Base-by-base conservation (phyloP, 30 jellyfish, hydroid and myxozoan genomes). In the Aurelia sp. region DNA sequence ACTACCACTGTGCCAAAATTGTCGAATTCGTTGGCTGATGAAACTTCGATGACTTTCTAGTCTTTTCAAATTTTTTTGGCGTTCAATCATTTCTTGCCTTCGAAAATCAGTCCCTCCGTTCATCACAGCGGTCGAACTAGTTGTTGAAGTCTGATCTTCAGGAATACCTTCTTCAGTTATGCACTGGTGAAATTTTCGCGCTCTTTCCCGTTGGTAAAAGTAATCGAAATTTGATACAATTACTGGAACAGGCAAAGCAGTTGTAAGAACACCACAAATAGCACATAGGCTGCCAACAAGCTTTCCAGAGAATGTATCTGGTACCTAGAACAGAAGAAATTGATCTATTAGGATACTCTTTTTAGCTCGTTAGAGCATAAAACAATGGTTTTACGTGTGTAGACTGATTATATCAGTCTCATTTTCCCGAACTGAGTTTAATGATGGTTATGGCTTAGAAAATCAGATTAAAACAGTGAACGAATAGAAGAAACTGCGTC, bases 221-320 rank as follows among this genome's bases (percentile, higher is more conserved):
- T 94, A 94, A 75, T 94, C 99, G 72, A 94, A 94, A 73, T 94
- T 94, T 10, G 99, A 94, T 8, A 94, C 99, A 50, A 94, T 94
- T 9, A 94, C 99, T 1, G 99, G 99, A 2, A 94, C 99, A 0
- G 99, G 99, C n/a, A 94, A 73, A 2, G 99, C 99, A 24, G 88
- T 94, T 48, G 99, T 89, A 9, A 94, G 67, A 13, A 94, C 99
- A 0, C 99, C 99, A 57, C 97, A 70, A 6, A 94, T 80, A 8
- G 99, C 93, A 58, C 99, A 94, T 18, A 93, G 92, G 83, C 99
- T 86, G 19, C 99, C 99, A 35, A 94, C 72, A 10, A 89, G 72
- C 72, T 94, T 94, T 33, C 99, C 99, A 31, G 63, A 86, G 79
- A 94, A 94, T 53, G 99, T 94, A 16, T 69, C 80, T 22, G 99